Conservation (phyloP, 2,113 vertebrate genomes). For the Thamnaconus septentrionalis region DNA sequence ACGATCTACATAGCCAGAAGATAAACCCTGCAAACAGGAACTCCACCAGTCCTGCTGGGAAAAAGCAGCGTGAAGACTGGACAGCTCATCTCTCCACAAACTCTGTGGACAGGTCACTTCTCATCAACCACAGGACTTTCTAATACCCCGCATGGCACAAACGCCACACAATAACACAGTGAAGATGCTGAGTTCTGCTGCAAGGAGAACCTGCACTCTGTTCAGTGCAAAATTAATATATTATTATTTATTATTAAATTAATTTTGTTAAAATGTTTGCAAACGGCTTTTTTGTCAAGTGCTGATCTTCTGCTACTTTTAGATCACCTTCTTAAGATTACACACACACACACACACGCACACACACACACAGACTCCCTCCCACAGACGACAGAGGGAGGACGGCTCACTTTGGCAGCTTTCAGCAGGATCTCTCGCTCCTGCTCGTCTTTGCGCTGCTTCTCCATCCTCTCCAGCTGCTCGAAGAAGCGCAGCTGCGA, state of each 20-base stretch:
- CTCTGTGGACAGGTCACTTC: conserved; percentile 34
- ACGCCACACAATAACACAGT: conserved; percentile 61
- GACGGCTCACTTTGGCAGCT: conserved; percentile 82
- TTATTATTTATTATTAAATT: too few relatives aligned
- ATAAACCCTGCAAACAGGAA: conserved; percentile 28
- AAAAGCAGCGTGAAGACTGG: conserved; percentile 14
- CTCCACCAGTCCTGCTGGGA: conserved; percentile 40
- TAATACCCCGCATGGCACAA: conserved; percentile 64
- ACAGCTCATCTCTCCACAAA: not conserved
- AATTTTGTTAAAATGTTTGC: conserved; percentile 58
- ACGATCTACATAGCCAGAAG: conserved; percentile 39
- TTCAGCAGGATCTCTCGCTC: conserved; percentile 88
- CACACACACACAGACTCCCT: conserved; percentile 17
- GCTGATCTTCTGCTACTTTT: not conserved
- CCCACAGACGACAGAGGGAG: conserved; percentile 11
- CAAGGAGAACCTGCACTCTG: conserved; percentile 65
- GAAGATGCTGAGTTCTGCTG: conserved; percentile 53
- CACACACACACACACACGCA: conserved; percentile 14
- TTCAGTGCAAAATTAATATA: conserved; percentile 74
- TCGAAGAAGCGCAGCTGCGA: conserved; percentile 88
- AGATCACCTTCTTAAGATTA: not conserved
- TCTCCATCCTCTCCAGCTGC: conserved; percentile 87
- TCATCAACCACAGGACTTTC: conserved; percentile 49
- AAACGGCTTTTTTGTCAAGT: too few relatives aligned
- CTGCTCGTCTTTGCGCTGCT: conserved; percentile 87